Evolutionary conservation across 2,888 invertebrate species (phyloP).

Genomic region (Noctua pronuba): DNA sequence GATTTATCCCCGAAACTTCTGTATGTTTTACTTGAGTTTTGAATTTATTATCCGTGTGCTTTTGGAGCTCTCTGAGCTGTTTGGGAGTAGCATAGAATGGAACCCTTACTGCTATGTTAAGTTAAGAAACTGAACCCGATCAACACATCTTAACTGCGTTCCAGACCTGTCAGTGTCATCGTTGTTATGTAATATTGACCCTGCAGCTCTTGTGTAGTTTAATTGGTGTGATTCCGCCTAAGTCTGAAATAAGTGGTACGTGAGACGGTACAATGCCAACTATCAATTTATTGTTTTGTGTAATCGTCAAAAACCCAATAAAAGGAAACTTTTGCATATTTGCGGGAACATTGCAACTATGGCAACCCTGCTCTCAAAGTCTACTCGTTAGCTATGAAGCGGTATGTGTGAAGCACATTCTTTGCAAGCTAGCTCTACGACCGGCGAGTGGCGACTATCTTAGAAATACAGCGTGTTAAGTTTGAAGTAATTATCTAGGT

Average conservation of each 20-base stretch:
- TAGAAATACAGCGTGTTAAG: neutral
- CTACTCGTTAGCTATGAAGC: constrained; percentile 6
- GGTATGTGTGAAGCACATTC: constrained; percentile 24
- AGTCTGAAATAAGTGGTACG: neutral
- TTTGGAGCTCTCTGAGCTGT: neutral
- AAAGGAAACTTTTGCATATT: neutral
- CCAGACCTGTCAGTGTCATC: neutral
- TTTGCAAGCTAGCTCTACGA: neutral
- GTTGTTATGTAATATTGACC: neutral
- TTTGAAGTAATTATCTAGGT: neutral
- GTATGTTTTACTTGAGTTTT: constrained; percentile 30
- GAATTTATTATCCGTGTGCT: constrained; percentile 20
- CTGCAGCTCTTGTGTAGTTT: neutral
- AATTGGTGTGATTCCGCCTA: neutral
- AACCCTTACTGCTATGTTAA: neutral
- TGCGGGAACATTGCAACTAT: neutral
- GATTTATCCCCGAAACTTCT: constrained; percentile 39
- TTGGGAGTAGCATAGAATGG: neutral
- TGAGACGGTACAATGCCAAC: neutral
- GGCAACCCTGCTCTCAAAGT: constrained; percentile 8
- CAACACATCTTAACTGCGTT: neutral
- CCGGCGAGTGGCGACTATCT: neutral
- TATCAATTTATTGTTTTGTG: too few relatives aligned
- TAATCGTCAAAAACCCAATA: too few relatives aligned
- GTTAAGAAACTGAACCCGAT: neutral